Percentiles rank a stretch among this genome's conserved stretches.
phyloP scores from a whole-genome alignment of 2,113 vertebrate genomes.

The Neogale vison region DNA sequence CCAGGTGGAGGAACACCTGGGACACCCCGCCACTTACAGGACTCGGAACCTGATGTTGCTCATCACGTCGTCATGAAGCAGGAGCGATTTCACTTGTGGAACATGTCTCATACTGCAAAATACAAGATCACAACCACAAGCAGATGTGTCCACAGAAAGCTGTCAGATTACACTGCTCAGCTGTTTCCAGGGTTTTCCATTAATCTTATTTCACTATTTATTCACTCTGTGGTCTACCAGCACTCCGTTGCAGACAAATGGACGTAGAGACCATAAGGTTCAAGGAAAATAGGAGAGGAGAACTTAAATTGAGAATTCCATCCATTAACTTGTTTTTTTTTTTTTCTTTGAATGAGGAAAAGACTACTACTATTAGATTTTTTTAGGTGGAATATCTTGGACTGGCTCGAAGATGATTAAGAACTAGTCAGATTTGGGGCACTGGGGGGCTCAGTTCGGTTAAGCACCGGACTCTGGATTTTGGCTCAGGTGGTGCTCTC shows the following conservation, averaged over 20 bases:
- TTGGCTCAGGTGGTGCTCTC: neutral
- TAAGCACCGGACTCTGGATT: neutral
- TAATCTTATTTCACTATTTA: neutral
- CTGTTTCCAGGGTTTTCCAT: neutral
- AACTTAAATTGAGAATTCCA: neutral
- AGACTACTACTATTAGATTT: neutral
- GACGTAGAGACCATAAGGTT: neutral
- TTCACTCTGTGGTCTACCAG: neutral
- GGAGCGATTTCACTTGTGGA: neutral
- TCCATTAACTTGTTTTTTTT: neutral
- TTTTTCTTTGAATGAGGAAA: neutral
- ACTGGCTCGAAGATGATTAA: neutral
- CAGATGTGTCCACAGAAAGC: neutral
- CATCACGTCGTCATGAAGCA: neutral
- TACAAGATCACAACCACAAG: neutral
- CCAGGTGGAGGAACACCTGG: neutral
- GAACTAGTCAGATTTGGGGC: neutral
- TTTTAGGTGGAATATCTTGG: neutral
- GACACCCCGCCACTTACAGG: rapidly evolving
- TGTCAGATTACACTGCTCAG: neutral
- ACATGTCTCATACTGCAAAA: rapidly evolving
- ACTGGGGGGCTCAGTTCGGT: neutral
- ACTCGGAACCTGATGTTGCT: neutral
- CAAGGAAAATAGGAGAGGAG: neutral
- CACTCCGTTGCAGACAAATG: neutral